Percentiles rank a stretch among this genome's conserved stretches.
phyloP scores from a whole-genome alignment of 2,888 invertebrate genomes.

The Eristalis intricaria region DNA sequence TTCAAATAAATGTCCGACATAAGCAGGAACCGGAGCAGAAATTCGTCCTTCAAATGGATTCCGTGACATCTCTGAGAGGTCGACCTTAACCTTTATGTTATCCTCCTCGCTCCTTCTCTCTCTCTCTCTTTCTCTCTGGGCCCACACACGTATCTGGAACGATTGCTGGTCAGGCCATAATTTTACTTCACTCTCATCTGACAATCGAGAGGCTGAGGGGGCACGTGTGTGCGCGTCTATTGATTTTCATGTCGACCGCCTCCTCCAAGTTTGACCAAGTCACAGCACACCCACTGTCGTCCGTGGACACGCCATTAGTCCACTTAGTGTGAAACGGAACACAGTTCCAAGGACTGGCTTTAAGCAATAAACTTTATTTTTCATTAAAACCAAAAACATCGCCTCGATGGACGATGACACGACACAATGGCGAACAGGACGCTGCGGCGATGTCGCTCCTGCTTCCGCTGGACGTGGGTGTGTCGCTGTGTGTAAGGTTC shows the following conservation, averaged over 20 bases:
- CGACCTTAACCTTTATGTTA: slow-evolving; percentile 7
- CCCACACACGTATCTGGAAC: neutral
- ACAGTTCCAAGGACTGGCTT: slow-evolving; percentile 51
- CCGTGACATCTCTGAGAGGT: neutral
- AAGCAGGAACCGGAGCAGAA: neutral
- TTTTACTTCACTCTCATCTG: neutral
- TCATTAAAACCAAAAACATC: slow-evolving; percentile 19
- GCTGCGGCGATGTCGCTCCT: neutral
- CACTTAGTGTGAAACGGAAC: slow-evolving; percentile 29
- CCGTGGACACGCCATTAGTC: slow-evolving; percentile 20
- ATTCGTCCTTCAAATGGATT: neutral
- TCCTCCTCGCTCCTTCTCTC: neutral
- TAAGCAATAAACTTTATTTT: slow-evolving; percentile 29
- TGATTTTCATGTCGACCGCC: too few relatives aligned
- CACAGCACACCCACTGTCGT: neutral
- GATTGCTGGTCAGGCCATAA: slow-evolving; percentile 16
- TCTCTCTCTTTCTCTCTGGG: neutral
- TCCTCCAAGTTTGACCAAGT: too few relatives aligned
- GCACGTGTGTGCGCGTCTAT: neutral
- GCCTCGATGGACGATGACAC: slow-evolving; percentile 32
- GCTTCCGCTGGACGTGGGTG: neutral
- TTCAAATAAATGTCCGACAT: slow-evolving; percentile 25
- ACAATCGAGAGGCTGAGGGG: neutral
- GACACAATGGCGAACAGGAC: neutral
- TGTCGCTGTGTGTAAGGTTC: neutral